These are phyloP conservation scores for Wiebesia pumilae DNA, from an alignment of 1,140 invertebrate species.

Conservation along the genomic window DNA sequence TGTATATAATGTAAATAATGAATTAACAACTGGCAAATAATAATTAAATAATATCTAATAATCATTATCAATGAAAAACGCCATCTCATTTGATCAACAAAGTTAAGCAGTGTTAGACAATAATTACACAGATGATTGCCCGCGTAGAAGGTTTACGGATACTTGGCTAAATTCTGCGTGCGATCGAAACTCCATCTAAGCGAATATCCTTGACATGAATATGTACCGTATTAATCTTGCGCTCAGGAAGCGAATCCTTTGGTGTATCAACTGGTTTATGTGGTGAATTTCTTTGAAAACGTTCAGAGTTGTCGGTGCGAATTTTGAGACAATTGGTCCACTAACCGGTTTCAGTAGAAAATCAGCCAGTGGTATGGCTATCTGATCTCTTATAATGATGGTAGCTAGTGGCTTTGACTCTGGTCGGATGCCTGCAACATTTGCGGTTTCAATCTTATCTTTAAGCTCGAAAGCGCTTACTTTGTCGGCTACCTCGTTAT, in stretches of 20 bases:
- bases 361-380: not conserved
- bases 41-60: no score
- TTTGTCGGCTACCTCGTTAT: not conserved
- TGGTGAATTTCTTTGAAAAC: not conserved
- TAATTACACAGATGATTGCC: not conserved
- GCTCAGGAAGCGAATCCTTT: not conserved
- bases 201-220: not conserved
- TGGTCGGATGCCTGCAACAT: slow-evolving; percentile 10
- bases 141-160: not conserved
- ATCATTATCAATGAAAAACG: no score
- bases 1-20: no score
- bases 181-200: not conserved
- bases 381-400: slow-evolving; percentile 28
- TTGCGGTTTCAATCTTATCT: slow-evolving; percentile 7
- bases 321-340: slow-evolving; percentile 5
- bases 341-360: slow-evolving; percentile 16
- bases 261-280: not conserved
- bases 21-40: no score
- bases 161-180: not conserved
- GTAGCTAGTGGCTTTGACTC: not conserved
- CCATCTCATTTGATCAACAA: not conserved
- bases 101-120: not conserved
- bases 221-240: not conserved
- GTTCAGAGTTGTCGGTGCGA: not conserved
- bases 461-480: not conserved